A percentile compares a stretch with the other conserved stretches of the same genome.
Evolutionary conservation across 1,140 invertebrate species (phyloP).

Genomic region (Arion vulgaris): DNA sequence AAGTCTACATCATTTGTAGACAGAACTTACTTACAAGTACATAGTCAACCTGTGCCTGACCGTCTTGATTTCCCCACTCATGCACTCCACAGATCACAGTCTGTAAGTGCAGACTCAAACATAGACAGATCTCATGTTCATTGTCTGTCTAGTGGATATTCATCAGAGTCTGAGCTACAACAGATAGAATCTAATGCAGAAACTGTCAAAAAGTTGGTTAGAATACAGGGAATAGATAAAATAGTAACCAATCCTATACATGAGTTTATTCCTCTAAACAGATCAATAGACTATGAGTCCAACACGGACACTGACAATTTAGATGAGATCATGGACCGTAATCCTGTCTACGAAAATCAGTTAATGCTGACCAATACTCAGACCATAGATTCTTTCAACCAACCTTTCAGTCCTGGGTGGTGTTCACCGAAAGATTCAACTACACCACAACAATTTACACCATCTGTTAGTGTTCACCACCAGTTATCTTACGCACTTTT

Average conservation of each 20-base stretch:
- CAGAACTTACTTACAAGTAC: background rate
- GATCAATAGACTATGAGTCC: constrained; percentile 20
- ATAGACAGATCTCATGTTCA: background rate
- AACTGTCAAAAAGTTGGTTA: background rate
- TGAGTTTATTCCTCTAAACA: constrained; percentile 25
- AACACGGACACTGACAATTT: background rate
- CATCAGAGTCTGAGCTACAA: constrained; percentile 33
- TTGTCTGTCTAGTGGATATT: constrained; percentile 31
- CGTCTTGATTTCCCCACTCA: background rate
- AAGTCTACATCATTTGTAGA: background rate
- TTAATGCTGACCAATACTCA: background rate
- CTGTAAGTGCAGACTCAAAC: background rate
- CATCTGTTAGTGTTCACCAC: background rate
- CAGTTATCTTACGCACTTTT: background rate
- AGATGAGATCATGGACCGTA: background rate
- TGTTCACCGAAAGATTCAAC: background rate
- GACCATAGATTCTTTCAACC: background rate
- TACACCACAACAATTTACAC: background rate
- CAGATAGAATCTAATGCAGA: constrained; percentile 27
- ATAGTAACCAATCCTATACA: background rate
- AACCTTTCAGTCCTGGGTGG: background rate
- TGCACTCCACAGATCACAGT: background rate
- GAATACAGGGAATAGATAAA: background rate
- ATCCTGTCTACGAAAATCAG: background rate
- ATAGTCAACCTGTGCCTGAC: background rate